These are phyloP conservation scores for Perizoma flavofasciatum DNA, from an alignment of 2,888 invertebrate species.

Conservation along the genomic window DNA sequence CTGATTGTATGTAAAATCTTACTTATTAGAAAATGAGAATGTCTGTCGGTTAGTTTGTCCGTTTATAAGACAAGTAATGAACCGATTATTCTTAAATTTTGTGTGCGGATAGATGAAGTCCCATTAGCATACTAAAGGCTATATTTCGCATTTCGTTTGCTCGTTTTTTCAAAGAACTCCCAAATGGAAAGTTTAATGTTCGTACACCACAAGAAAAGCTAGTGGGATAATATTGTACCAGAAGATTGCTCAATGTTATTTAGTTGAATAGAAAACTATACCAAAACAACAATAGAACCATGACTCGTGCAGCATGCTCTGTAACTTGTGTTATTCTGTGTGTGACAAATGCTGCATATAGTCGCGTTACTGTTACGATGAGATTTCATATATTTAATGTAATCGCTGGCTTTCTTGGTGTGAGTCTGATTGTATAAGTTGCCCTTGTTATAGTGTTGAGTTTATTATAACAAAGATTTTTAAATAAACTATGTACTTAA, in stretches of 20 bases:
- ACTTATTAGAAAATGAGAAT: background rate
- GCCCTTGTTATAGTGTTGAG: conserved; percentile 77
- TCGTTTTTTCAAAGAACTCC: too few species aligned
- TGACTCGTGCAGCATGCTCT: conserved; percentile 27
- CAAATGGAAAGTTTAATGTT: too few species aligned
- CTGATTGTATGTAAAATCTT: too few species aligned
- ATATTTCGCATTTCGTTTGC: conserved; percentile 30
- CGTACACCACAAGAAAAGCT: too few species aligned
- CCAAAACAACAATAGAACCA: conserved; percentile 53
- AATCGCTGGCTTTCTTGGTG: conserved; percentile 43
- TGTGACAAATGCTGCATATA: conserved; percentile 29
- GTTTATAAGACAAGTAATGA: too few species aligned
- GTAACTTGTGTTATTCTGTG: conserved; percentile 44
- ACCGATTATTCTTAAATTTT: background rate
- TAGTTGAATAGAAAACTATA: conserved; percentile 67
- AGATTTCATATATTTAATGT: conserved; percentile 31
- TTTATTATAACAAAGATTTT: conserved; percentile 83
- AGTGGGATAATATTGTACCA: conserved; percentile 13
- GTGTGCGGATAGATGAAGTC: background rate
- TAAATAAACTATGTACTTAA: conserved; percentile 81
- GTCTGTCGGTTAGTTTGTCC: conserved; percentile 4
- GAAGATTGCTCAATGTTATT: conserved; percentile 74
- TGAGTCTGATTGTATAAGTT: conserved; percentile 63
- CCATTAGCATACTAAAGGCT: background rate
- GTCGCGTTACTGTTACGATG: conserved; percentile 24